Conservation (phyloP, 2,797 vertebrate genomes). For the Phataginus tricuspis region DNA sequence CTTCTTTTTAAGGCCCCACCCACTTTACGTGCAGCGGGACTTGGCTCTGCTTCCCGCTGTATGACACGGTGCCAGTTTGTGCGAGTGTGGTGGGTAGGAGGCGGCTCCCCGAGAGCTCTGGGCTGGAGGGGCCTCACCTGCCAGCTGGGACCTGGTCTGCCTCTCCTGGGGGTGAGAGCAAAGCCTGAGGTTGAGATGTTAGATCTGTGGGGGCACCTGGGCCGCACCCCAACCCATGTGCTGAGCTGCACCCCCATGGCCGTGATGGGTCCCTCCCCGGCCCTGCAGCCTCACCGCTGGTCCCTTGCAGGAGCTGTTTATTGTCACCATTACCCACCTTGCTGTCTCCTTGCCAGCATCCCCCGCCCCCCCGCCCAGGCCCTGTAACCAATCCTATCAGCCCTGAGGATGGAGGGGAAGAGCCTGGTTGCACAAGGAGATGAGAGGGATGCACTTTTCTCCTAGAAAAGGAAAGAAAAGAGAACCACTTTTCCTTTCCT, state of each 20-base stretch:
- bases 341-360: fast-evolving
- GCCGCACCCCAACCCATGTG: not conserved
- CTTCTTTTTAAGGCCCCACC: too few species aligned
- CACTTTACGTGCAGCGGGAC: not conserved
- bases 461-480: not conserved
- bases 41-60: fast-evolving
- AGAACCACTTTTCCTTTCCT: fast-evolving
- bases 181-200: fast-evolving
- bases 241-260: not conserved
- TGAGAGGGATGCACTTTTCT: not conserved
- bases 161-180: too few species aligned
- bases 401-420: fast-evolving
- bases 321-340: too few species aligned
- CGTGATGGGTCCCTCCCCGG: not conserved
- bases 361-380: not conserved
- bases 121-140: fast-evolving
- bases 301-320: not conserved
- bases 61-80: fast-evolving
- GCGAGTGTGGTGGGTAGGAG: not conserved
- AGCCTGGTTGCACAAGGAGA: not conserved
- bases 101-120: fast-evolving
- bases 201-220: fast-evolving
- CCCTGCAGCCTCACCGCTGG: too few species aligned
- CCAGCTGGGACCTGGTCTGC: fast-evolving
- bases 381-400: fast-evolving